These are phyloP conservation scores for Carabus problematicus DNA, from an alignment of 2,888 invertebrate species.

Conservation along the genomic window DNA sequence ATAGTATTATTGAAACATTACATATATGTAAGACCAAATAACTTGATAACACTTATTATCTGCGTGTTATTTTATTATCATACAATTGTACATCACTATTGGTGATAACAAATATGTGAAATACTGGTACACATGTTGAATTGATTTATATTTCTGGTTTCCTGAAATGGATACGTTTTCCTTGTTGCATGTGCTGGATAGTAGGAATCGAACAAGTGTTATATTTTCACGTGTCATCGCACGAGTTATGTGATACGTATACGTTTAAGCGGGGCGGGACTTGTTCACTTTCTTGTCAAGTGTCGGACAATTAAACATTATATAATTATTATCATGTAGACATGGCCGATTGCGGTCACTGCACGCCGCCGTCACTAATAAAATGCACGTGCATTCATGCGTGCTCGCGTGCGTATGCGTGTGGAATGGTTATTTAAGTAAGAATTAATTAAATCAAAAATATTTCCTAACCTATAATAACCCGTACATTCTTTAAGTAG, in stretches of 20 bases:
- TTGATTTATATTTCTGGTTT: background rate
- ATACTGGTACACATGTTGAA: background rate
- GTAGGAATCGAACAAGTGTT: background rate
- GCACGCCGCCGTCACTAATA: background rate
- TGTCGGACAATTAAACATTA: constrained; percentile 31
- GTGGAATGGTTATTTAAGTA: constrained; percentile 30
- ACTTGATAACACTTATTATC: too few relatives aligned
- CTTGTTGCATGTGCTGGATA: background rate
- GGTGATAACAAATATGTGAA: background rate
- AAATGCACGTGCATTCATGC: constrained; percentile 25
- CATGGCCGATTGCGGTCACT: background rate
- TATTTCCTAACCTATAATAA: too few relatives aligned
- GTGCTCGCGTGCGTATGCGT: too few relatives aligned
- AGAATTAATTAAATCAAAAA: constrained; percentile 26
- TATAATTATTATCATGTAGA: constrained; percentile 28
- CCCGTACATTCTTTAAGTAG: too few relatives aligned
- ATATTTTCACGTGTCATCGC: constrained; percentile 3
- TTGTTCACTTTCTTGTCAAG: constrained; percentile 28
- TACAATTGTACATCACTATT: constrained; percentile 3
- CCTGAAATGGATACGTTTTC: background rate
- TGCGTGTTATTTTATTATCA: too few relatives aligned
- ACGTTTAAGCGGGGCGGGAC: constrained; percentile 26
- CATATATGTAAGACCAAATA: too few relatives aligned
- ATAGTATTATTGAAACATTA: too few relatives aligned
- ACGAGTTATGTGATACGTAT: constrained; percentile 33